Evolutionary conservation across 2,888 invertebrate genomes (phyloP).

Genomic region (Cosmorhoe ocellata): DNA sequence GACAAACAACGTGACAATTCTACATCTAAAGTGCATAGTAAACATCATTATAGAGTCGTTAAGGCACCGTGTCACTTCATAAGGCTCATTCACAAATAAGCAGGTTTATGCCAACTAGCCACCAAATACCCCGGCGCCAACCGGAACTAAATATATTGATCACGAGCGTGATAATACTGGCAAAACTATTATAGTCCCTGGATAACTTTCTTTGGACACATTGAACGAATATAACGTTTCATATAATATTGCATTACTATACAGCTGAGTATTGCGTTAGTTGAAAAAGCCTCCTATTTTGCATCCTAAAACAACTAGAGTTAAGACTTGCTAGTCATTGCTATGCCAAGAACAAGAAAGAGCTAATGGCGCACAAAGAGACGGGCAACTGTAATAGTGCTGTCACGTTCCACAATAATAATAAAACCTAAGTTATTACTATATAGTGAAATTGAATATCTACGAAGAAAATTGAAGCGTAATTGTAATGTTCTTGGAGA

Average conservation of each 20-base stretch:
- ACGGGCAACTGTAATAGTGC: neutral
- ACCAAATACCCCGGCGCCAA: neutral
- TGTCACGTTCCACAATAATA: slow-evolving; percentile 15
- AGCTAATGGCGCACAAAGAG: too few species aligned
- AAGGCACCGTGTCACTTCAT: slow-evolving; percentile 14
- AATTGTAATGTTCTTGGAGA: slow-evolving; percentile 16
- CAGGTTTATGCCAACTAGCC: neutral
- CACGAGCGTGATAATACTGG: too few species aligned
- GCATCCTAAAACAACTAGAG: too few species aligned
- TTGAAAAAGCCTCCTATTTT: too few species aligned
- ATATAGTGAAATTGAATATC: slow-evolving; percentile 19
- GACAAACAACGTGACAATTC: slow-evolving; percentile 35
- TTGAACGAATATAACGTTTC: too few species aligned
- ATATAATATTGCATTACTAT: too few species aligned
- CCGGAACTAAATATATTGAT: neutral
- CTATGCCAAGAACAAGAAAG: too few species aligned
- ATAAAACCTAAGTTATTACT: slow-evolving; percentile 6
- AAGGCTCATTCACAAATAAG: neutral
- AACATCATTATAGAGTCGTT: slow-evolving; percentile 36
- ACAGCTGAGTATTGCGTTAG: too few species aligned
- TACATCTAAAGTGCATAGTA: slow-evolving; percentile 39
- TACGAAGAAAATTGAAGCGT: slow-evolving; percentile 16
- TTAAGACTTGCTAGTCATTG: too few species aligned
- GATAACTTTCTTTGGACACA: too few species aligned
- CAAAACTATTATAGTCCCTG: too few species aligned